Base-by-base conservation (phyloP, 92 coral and sea anemone genomes). In the Epizoanthus ramosus region DNA sequence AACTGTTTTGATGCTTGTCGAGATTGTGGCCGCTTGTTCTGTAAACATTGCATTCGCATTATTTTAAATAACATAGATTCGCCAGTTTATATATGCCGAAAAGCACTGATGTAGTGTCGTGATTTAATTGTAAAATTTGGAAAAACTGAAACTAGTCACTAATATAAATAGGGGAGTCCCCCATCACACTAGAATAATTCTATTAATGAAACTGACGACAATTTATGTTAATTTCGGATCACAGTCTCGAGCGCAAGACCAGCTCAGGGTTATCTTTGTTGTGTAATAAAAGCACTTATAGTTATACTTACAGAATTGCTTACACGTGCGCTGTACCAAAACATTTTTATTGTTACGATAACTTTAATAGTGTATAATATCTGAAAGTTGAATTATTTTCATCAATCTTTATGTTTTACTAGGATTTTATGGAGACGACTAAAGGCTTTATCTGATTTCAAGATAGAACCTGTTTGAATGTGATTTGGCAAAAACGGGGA, bases 231-330 rank as follows among this genome's bases (percentile, higher is more conserved):
- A 57, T 57, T 19, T 14, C 58, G 43, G 71, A 22, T 9, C 65
- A 77, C 71, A 37, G 22, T 28, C 23, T 33, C 22, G 68, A 59
- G 24, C 39, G 1, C 53, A 47, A 61, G 18, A 15, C 47, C 13
- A 22, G 21, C 14, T 21, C 39, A 22, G 1, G 23, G 43, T 76
- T 76, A 76, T 77, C 82, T 39, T 77, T 77, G 71, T 63, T 35
- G 23, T 21, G 61, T 21, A 60, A 37, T 77, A 39, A 63, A 77
- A 43, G 82, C 57, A 60, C 82, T 77, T 77, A 77, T 41, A 66
- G n/a, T n/a, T n/a, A n/a, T n/a, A n/a, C n/a, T n/a, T n/a, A n/a
- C n/a, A n/a, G 17, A 77, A 77, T 77, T 61, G 43, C 58, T 2
- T 41, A 69, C 82, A 23, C 82, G 82, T 63, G 82, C 18, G 19